phyloP scores from a whole-genome alignment of 2,888 invertebrate genomes.

The Drosophila atroscutellata region DNA sequence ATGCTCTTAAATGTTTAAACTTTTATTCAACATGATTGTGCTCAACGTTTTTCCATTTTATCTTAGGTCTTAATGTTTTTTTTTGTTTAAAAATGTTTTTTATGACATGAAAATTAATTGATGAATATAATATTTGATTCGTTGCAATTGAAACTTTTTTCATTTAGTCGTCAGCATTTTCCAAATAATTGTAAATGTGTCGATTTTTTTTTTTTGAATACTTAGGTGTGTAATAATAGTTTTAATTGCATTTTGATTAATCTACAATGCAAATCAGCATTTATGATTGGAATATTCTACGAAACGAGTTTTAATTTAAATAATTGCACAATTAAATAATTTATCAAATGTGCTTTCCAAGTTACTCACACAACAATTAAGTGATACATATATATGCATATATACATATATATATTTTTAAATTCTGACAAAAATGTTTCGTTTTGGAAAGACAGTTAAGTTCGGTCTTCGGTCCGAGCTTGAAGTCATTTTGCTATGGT shows the following conservation, averaged over 20 bases:
- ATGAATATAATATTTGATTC: constrained; percentile 54
- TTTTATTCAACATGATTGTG: constrained; percentile 83
- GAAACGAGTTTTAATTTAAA: constrained; percentile 41
- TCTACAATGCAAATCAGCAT: constrained; percentile 56
- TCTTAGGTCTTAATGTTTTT: constrained; percentile 17
- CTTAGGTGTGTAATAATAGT: constrained; percentile 33
- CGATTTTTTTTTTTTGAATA: constrained; percentile 21
- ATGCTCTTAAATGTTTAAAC: constrained; percentile 49
- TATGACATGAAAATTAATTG: constrained; percentile 41
- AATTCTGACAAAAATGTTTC: neutral
- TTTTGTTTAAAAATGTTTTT: constrained; percentile 28
- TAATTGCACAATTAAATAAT: constrained; percentile 40
- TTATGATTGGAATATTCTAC: constrained; percentile 49
- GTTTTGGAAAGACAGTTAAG: constrained; percentile 25
- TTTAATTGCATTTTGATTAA: constrained; percentile 51
- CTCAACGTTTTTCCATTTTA: constrained; percentile 81
- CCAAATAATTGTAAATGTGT: constrained; percentile 19
- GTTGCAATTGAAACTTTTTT: constrained; percentile 63
- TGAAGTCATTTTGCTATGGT: constrained; percentile 8
- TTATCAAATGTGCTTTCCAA: constrained; percentile 30
- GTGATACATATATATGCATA: neutral
- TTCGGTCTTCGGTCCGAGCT: constrained; percentile 36
- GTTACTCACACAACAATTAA: neutral
- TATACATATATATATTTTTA: too few species aligned
- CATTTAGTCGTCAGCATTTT: constrained; percentile 13